Conservation (phyloP, 2,888 invertebrate species). For the Myopa testacea region DNA sequence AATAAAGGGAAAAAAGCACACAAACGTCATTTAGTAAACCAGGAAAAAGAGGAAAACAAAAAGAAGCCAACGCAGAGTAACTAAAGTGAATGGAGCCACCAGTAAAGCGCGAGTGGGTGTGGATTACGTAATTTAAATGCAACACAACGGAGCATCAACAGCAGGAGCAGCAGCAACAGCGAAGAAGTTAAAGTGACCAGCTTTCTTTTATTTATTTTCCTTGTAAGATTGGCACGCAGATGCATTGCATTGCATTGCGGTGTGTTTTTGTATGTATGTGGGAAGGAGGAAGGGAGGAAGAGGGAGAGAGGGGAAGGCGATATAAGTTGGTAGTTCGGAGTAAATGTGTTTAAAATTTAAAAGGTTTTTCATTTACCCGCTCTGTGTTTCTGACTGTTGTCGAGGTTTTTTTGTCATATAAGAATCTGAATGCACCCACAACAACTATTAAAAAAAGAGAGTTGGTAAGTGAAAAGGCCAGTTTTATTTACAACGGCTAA, state of each 20-base stretch:
- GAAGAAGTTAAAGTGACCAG: conserved; percentile 13
- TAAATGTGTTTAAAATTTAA: background rate
- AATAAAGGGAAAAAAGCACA: too few relatives aligned
- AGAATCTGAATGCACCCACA: background rate
- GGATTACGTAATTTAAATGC: conserved; percentile 30
- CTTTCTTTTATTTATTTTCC: background rate
- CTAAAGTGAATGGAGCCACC: background rate
- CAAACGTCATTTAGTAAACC: background rate
- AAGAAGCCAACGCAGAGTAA: background rate
- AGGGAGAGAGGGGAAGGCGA: background rate
- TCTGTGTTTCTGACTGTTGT: background rate
- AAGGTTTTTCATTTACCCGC: background rate
- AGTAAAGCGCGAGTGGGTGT: conserved; percentile 13
- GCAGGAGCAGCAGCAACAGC: background rate
- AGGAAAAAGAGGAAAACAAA: background rate
- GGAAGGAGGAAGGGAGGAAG: background rate
- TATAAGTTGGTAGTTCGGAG: background rate
- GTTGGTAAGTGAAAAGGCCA: too few relatives aligned
- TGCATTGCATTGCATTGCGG: too few relatives aligned
- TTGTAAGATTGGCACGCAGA: too few relatives aligned
- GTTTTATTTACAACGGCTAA: too few relatives aligned
- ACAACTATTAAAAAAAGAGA: too few relatives aligned
- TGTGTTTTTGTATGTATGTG: background rate
- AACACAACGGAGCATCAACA: background rate
- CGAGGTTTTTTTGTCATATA: background rate